These are phyloP conservation scores for Globia sparganii DNA, from an alignment of 2,888 invertebrate genomes.

Conservation along the genomic window DNA sequence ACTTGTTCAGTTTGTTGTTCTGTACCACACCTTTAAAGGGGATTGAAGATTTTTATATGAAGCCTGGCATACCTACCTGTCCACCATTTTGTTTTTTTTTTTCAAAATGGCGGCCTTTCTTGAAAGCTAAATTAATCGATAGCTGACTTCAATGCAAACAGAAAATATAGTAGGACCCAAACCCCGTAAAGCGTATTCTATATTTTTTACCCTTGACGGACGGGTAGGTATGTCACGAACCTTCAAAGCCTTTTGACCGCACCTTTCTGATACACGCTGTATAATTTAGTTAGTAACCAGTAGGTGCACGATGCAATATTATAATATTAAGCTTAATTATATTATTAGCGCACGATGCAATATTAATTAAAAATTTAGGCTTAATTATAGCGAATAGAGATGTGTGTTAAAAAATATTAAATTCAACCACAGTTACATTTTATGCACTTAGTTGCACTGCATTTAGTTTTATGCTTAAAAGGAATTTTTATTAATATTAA, in stretches of 20 bases:
- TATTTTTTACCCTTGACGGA: neutral
- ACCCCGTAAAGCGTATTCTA: neutral
- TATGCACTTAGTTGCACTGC: constrained; percentile 1
- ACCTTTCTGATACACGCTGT: neutral
- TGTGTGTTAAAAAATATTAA: neutral
- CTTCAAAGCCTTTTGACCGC: neutral
- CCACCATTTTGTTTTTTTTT: neutral
- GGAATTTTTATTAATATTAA: neutral
- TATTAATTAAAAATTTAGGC: constrained; percentile 19
- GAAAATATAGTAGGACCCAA: neutral
- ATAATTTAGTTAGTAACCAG: neutral
- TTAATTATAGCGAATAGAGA: neutral
- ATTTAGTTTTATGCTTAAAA: too few species aligned
- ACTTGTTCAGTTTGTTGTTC: neutral
- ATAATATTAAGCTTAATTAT: constrained; percentile 4
- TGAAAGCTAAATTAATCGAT: neutral
- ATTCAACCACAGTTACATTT: constrained; percentile 9
- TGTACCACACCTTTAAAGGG: neutral
- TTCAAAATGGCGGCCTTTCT: neutral
- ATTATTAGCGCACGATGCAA: constrained; percentile 28
- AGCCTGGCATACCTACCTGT: too few species aligned
- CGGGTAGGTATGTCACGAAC: neutral
- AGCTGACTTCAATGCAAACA: neutral
- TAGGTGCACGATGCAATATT: constrained; percentile 28
- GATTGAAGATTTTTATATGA: too few species aligned